These are phyloP conservation scores for Lasiommata megera DNA, from an alignment of 2,888 invertebrate genomes.

Conservation along the genomic window DNA sequence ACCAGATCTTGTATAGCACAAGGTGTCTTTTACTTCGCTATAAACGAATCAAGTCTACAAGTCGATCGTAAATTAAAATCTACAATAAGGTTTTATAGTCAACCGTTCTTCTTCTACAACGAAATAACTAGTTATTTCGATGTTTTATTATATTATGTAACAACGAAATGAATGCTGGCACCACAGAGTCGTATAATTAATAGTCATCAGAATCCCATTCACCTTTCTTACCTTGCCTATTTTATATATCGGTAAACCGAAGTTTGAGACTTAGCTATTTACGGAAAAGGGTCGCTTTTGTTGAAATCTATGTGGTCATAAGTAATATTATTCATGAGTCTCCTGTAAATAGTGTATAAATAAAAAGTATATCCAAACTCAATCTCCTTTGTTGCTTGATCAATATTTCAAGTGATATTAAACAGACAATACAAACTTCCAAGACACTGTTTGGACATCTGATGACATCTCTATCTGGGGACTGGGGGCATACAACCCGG, in stretches of 20 bases:
- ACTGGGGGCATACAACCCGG: slow-evolving; percentile 53
- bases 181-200: background rate
- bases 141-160: slow-evolving; percentile 37
- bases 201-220: background rate
- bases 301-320: background rate
- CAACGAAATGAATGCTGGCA: slow-evolving; percentile 5
- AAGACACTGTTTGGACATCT: slow-evolving; percentile 57
- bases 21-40: slow-evolving; percentile 44
- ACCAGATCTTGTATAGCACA: slow-evolving; percentile 42
- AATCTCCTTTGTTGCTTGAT: background rate
- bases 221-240: background rate
- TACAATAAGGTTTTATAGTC: slow-evolving; percentile 44
- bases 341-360: background rate
- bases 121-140: background rate
- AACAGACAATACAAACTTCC: slow-evolving; percentile 6
- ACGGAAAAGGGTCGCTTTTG: background rate
- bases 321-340: background rate
- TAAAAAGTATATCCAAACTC: background rate
- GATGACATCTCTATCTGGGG: slow-evolving; percentile 65
- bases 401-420: slow-evolving; percentile 1
- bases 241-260: background rate
- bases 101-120: slow-evolving; percentile 25
- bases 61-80: slow-evolving; percentile 47
- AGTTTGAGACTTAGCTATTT: background rate
- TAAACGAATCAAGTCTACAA: slow-evolving; percentile 33